Percentiles rank a stretch among this genome's conserved stretches.
Evolutionary conservation across 2,888 invertebrate species (phyloP).

Genomic region (Pseudococcus longispinus): DNA sequence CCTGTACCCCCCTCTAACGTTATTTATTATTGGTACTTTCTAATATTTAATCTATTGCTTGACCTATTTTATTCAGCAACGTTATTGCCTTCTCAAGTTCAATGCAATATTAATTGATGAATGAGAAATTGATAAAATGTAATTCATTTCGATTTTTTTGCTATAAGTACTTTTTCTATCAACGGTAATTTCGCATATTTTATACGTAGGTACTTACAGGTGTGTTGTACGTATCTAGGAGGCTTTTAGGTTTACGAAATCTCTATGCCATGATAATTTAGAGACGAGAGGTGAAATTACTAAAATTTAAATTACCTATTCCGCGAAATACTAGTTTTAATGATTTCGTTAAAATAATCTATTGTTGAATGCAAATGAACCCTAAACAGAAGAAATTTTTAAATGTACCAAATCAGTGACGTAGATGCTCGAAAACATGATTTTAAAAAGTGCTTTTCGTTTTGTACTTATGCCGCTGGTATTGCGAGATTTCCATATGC

Average conservation of each 20-base stretch:
- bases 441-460: not conserved
- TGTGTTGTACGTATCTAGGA: no score
- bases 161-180: not conserved
- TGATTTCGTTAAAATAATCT: not conserved
- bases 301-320: not conserved
- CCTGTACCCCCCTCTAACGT: not conserved
- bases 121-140: not conserved
- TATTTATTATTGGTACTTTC: not conserved
- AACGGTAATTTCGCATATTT: no score
- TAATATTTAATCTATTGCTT: not conserved
- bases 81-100: constrained; percentile 10
- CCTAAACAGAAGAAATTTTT: not conserved
- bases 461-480: not conserved
- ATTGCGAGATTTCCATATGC: no score
- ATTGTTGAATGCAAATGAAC: constrained; percentile 39
- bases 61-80: not conserved
- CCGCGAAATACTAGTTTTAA: not conserved
- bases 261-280: no score
- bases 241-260: no score
- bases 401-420: not conserved
- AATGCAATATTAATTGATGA: not conserved
- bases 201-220: not conserved
- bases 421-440: not conserved
- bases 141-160: not conserved
- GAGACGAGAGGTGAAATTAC: not conserved